Conservation (phyloP, 2,113 vertebrate genomes). For the Hoplias malabaricus region DNA sequence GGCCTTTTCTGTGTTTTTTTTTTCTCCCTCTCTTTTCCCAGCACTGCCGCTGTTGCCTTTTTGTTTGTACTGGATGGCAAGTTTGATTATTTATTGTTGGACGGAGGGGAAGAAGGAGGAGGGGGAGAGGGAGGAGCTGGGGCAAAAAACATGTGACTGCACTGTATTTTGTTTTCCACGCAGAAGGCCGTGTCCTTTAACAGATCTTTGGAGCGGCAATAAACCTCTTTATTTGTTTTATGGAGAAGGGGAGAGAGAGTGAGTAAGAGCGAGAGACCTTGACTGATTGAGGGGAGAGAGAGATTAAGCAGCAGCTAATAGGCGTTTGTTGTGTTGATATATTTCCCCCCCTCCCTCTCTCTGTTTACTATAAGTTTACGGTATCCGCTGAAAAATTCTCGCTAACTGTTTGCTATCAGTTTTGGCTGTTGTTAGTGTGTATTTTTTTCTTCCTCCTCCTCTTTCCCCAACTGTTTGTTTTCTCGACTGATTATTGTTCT, state of each 20-base stretch:
- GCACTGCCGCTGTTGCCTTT: conserved; percentile 69
- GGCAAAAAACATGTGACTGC: conserved; percentile 92
- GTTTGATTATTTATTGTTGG: conserved; percentile 99
- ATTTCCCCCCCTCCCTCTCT: not conserved
- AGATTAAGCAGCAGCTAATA: conserved; percentile 52
- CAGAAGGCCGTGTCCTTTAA: conserved; percentile 86
- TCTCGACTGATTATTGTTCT: conserved; percentile 61
- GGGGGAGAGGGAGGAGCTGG: conserved; percentile 91
- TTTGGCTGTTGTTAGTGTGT: not conserved
- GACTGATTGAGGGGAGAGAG: conserved; percentile 77
- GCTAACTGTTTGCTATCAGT: conserved; percentile 37
- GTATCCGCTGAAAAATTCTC: conserved; percentile 60
- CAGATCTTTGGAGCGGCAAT: conserved; percentile 84
- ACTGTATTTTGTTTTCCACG: conserved; percentile 94
- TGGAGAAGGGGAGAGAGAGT: conserved; percentile 32
- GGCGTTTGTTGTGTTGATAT: not conserved
- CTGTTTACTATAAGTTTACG: conserved; percentile 53
- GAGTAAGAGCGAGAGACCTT: conserved; percentile 74
- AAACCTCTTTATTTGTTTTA: conserved; percentile 84
- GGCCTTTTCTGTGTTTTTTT: conserved; percentile 78
- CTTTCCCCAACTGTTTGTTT: conserved; percentile 54
- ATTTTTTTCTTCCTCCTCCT: conserved; percentile 1
- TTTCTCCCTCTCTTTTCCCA: conserved; percentile 70
- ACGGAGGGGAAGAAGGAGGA: conserved; percentile 89
- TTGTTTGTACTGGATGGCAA: conserved; percentile 97